Base-by-base conservation (phyloP, 2,888 invertebrate species). In the Leucophenga maculata region DNA sequence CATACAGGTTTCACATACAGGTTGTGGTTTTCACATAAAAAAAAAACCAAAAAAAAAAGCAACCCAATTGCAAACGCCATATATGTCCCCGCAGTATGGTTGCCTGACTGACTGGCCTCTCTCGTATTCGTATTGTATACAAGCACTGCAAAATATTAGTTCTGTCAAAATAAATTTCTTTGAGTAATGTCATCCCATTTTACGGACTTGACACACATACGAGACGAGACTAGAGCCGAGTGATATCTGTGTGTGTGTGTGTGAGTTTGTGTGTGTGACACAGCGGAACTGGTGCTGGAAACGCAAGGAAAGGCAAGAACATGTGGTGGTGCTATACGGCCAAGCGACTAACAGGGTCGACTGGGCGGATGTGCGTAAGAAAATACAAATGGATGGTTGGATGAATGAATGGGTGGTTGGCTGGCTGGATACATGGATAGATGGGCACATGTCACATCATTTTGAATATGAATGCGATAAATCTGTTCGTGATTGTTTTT, bases 141-240 rank as follows among this genome's bases (percentile, higher is more conserved):
- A 39, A 11, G 11, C 39, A 39, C 39, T 39, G 71, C 78, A 82
- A 85, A 84, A 85, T 86, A 85, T 85, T 86, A 86, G 85, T 84
- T 86, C 85, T 85, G 85, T 85, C 85, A 85, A 85, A 85, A 85
- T 85, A 86, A 84, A 85, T 85, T 86, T 85, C 84, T 83, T 84
- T 85, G 85, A 85, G 86, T 85, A 86, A 85, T 85, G 85, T 86
- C 85, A 82, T 84, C 85, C 85, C 86, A 85, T 85, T 85, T 85
- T 78, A 85, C 72, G 82, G 83, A 83, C 78, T 77, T 78, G 76
- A 75, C 82, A 82, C 79, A 79, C 80, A 75, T 69, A 69, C 39
- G 39, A 39, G 39, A 39, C 39, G 8, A 39, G 39, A 39, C 9
- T 39, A 11, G 39, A 39, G 39, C 8, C 3, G 11, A 39, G 39